Percentiles rank a stretch among this genome's conserved stretches.
phyloP scores from a whole-genome alignment of 2,113 vertebrate genomes.

The Apodemus sylvaticus region DNA sequence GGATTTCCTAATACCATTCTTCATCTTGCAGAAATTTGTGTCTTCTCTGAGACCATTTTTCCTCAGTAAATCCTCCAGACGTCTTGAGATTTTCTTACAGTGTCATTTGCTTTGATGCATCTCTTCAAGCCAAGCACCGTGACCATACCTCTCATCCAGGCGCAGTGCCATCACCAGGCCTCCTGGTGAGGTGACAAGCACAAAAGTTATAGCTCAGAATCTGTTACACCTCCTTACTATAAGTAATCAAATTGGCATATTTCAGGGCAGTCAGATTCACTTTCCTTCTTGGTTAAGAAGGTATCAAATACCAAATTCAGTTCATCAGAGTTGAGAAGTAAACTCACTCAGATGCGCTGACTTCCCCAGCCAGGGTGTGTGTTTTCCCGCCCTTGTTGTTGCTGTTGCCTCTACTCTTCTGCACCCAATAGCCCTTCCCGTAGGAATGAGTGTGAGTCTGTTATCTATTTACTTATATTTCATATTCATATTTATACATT shows the following conservation, averaged over 20 bases:
- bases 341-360: neutral
- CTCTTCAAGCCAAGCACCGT: neutral
- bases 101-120: neutral
- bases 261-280: neutral
- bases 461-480: slow-evolving; percentile 27
- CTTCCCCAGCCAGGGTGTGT: neutral
- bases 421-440: neutral
- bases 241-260: neutral
- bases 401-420: neutral
- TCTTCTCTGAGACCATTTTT: neutral
- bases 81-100: neutral
- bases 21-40: neutral
- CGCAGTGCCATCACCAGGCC: neutral
- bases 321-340: neutral
- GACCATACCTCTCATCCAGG: neutral
- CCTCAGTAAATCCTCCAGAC: neutral
- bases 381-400: neutral
- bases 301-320: neutral
- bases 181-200: neutral
- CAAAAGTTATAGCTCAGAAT: neutral
- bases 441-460: neutral
- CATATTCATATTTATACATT: neutral
- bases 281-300: neutral
- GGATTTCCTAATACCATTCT: neutral
- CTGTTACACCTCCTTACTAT: neutral